phyloP scores from a whole-genome alignment of 2,113 vertebrate genomes.

The Jacana jacana region DNA sequence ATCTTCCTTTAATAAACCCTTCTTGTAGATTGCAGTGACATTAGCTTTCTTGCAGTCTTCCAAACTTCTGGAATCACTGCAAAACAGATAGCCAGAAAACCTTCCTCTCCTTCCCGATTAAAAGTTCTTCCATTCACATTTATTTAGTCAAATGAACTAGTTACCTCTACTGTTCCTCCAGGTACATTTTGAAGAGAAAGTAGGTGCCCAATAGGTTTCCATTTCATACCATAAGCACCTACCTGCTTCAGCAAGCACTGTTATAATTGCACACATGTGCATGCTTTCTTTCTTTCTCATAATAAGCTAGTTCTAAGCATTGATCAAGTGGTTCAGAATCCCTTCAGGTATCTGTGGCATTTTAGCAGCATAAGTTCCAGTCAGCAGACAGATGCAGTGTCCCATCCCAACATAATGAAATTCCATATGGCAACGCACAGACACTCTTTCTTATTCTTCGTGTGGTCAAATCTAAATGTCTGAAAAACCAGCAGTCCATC shows the following conservation, averaged over 20 bases:
- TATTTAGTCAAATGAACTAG: not conserved
- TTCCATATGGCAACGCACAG: not conserved
- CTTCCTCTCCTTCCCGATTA: not conserved
- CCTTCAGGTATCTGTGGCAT: not conserved
- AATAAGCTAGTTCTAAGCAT: not conserved
- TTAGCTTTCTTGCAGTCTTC: not conserved
- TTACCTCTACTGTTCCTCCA: not conserved
- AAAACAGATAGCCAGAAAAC: not conserved
- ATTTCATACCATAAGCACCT: not conserved
- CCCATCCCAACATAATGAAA: not conserved
- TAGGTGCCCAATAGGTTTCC: not conserved
- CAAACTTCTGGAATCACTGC: not conserved
- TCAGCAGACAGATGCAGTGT: not conserved
- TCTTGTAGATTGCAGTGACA: not conserved
- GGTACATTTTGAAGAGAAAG: not conserved
- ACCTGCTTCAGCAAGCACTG: not conserved
- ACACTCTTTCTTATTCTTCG: not conserved
- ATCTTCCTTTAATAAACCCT: not conserved
- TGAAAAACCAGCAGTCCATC: not conserved
- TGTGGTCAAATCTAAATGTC: not conserved
- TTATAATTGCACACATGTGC: not conserved
- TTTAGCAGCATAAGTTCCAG: not conserved
- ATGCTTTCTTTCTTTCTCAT: not conserved
- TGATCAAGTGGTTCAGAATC: not conserved
- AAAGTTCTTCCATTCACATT: not conserved